Evolutionary conservation across 2,113 vertebrate genomes (phyloP).

Genomic region (Nothoprocta perdicaria): DNA sequence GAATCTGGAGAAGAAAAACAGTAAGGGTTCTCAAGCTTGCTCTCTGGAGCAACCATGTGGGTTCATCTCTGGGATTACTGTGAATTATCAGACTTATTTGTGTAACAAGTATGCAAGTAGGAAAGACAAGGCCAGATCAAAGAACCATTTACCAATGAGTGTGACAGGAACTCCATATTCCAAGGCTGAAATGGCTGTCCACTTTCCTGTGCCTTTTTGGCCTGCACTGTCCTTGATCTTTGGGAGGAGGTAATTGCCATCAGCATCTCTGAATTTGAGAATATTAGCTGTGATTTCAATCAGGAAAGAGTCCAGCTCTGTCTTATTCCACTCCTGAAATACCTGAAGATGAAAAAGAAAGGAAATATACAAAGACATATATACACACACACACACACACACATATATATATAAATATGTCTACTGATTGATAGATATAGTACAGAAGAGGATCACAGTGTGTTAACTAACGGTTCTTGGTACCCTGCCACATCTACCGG

Average conservation of each 20-base stretch:
- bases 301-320: slow-evolving; percentile 95
- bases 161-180: slow-evolving; percentile 95
- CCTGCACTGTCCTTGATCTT: slow-evolving; percentile 95
- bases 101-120: neutral
- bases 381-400: neutral
- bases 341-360: slow-evolving; percentile 59
- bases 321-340: slow-evolving; percentile 95
- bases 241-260: slow-evolving; percentile 88
- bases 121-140: neutral
- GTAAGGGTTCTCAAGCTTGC: neutral
- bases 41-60: neutral
- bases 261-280: slow-evolving; percentile 86
- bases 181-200: slow-evolving; percentile 95
- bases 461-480: neutral
- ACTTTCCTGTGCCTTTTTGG: slow-evolving; percentile 98
- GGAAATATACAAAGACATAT: fast-evolving
- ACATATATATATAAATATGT: neutral
- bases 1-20: neutral
- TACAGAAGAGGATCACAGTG: neutral
- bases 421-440: no score
- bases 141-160: slow-evolving; percentile 86
- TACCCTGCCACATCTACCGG: neutral
- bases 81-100: neutral
- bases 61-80: neutral
- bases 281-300: slow-evolving; percentile 98